These are phyloP conservation scores for Sinotaia quadrata DNA, from an alignment of 2,888 invertebrate species.

Conservation along the genomic window DNA sequence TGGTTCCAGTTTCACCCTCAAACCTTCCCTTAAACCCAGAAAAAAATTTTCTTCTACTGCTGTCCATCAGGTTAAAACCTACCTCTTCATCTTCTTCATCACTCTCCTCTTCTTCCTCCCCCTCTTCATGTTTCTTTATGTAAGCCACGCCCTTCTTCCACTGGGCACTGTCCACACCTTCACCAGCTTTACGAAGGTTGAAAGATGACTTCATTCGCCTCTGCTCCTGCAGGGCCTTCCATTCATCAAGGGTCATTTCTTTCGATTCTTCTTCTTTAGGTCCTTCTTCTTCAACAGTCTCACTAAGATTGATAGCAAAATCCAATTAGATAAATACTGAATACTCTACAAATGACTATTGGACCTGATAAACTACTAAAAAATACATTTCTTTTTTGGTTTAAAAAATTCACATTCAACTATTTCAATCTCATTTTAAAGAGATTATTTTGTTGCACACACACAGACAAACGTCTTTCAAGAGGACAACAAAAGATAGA, in stretches of 20 bases:
- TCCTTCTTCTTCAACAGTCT: conserved; percentile 46
- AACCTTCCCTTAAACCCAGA: no score
- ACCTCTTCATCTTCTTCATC: conserved; percentile 74
- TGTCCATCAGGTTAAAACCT: no score
- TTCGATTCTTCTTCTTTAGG: conserved; percentile 83
- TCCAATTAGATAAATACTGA: neutral
- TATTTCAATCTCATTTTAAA: no score
- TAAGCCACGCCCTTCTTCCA: conserved; percentile 77
- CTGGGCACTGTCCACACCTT: conserved; percentile 85
- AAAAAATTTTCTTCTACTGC: no score
- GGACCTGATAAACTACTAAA: no score
- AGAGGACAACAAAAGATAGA: no score
- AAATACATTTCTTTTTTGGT: no score
- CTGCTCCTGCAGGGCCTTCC: conserved; percentile 86
- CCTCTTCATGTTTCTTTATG: conserved; percentile 78
- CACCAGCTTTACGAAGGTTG: conserved; percentile 93
- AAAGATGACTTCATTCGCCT: conserved; percentile 88
- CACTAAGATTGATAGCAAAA: conserved; percentile 43
- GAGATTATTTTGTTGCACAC: no score
- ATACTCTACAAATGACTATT: neutral
- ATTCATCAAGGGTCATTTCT: conserved; percentile 94
- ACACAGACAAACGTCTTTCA: no score
- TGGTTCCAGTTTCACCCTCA: no score
- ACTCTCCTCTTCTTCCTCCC: conserved; percentile 75
- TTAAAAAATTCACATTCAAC: no score